Evolutionary conservation across 1,140 invertebrate species (phyloP).

Genomic region (Bombus terrestris): DNA sequence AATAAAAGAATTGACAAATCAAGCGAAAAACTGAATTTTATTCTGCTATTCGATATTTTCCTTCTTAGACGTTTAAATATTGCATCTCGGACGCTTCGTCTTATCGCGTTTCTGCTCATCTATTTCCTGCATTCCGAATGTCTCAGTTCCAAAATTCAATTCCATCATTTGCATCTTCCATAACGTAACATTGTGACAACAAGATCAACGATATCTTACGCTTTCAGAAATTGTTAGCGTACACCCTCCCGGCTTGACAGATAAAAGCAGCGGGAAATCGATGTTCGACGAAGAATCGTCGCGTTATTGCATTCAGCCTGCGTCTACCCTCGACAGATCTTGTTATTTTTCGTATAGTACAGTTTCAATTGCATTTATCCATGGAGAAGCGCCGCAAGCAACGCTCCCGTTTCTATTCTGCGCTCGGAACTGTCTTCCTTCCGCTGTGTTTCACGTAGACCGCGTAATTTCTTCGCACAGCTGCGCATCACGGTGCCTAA

Average conservation of each 20-base stretch:
- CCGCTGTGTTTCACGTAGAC: background rate
- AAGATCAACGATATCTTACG: constrained; percentile 10
- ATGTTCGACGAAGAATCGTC: background rate
- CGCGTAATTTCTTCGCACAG: constrained; percentile 3
- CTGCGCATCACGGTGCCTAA: background rate
- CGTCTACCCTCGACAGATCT: constrained; percentile 2
- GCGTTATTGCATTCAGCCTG: constrained; percentile 1
- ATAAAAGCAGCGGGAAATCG: background rate
- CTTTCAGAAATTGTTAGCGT: background rate
- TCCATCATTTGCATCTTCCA: constrained; percentile 3
- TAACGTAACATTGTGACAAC: background rate
- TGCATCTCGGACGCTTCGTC: background rate
- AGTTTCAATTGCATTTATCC: constrained; percentile 18
- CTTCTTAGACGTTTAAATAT: background rate
- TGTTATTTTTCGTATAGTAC: constrained; percentile 22
- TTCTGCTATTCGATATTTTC: background rate
- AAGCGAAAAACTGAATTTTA: background rate
- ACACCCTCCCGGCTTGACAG: too few species aligned
- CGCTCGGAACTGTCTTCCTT: background rate
- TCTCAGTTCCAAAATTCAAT: background rate
- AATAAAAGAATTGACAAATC: background rate
- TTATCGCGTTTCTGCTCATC: background rate
- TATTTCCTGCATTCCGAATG: background rate
- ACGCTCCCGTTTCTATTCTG: background rate
- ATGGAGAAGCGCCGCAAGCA: background rate